Evolutionary conservation across 1,140 invertebrate genomes (phyloP), one percentile per base, ranked within the genome.

Genomic region (Papilio dardanus): DNA sequence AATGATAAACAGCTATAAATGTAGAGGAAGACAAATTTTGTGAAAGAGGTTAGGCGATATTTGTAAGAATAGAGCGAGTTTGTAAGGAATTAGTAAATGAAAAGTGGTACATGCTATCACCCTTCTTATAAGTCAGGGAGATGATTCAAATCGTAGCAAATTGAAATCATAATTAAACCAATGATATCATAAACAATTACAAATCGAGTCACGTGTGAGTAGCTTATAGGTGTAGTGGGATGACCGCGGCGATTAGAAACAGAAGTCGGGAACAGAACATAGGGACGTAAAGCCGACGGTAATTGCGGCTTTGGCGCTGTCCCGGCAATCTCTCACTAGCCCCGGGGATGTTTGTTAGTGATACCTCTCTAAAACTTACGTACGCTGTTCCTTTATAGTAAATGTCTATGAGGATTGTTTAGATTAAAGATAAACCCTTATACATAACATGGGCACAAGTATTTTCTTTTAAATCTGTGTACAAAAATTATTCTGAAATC

Each of bases 251-350:
- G 83, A 81, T 83, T 81, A 83, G 80, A 79, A 76, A 77, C 66
- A 74, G 69, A 74, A 77, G 71, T 79, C 74, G 76, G 78, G 76
- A 65, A 74, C 66, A 58, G 71, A n/a, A n/a, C 30, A 73, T 73
- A 12, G 69, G 78, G 78, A 86, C 86, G 86, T 78, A 85, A 88
- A 86, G 80, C 86, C 85, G 83, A 50, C 83, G 78, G 86, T 88
- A 88, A 88, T 88, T 86, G 86, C 86, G 85, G 85, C 82, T 86
- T 87, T 82, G 71, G 67, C 79, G 81, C 78, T 75, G 76, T 76
- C 81, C 71, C 79, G 81, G 78, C 80, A 82, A 85, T 81, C 82
- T 80, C 83, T 76, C 74, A 77, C 80, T 79, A 79, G 77, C 80
- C 81, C 76, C 74, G 28, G 76, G 78, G 75, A 81, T 79, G 81